Conservation (phyloP, 2,888 invertebrate species). For the Drosophila macrospina region DNA sequence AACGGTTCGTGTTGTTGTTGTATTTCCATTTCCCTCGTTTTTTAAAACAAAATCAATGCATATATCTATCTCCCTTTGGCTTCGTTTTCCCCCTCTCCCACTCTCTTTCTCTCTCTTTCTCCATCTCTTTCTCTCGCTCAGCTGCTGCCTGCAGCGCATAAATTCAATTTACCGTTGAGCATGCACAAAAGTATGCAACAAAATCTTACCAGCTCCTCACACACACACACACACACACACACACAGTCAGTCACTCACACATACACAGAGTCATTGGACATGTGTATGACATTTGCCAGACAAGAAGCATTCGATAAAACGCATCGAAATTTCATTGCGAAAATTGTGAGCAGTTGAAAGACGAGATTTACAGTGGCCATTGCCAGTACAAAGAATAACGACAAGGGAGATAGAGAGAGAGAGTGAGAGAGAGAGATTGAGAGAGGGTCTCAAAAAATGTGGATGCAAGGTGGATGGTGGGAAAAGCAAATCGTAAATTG, state of each 20-base stretch:
- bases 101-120: too few species aligned
- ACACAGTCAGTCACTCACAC: conserved; percentile 13
- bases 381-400: conserved; percentile 16
- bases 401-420: neutral
- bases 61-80: neutral
- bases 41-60: conserved; percentile 59
- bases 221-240: conserved; percentile 12
- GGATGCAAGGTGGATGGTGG: neutral
- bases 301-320: conserved; percentile 68
- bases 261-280: conserved; percentile 42
- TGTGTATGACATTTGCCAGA: conserved; percentile 76
- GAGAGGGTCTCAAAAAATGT: neutral
- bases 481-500: conserved; percentile 37
- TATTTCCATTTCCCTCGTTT: conserved; percentile 8
- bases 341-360: conserved; percentile 70
- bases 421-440: too few species aligned
- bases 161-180: conserved; percentile 75
- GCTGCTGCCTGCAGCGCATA: conserved; percentile 65
- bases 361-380: conserved; percentile 70
- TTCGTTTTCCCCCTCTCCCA: neutral
- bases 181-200: conserved; percentile 77
- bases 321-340: conserved; percentile 73
- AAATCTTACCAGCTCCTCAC: conserved; percentile 56
- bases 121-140: neutral
- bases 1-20: neutral